A percentile compares a stretch with the other conserved stretches of the same genome.
phyloP scores from a whole-genome alignment of 2,797 vertebrate species.

The Molossus alvarezi region DNA sequence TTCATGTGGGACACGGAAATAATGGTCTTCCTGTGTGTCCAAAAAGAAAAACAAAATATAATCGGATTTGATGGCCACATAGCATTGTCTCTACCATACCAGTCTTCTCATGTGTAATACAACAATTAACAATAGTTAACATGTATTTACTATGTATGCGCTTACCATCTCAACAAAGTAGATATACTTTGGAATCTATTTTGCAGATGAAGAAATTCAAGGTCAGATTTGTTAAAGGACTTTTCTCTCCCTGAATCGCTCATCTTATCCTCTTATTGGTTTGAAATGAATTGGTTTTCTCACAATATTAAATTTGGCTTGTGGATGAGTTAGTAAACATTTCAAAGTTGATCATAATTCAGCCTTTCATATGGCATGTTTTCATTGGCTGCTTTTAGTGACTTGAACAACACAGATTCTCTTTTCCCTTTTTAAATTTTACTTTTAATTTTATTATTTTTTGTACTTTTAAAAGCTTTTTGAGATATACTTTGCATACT shows the following conservation, averaged over 20 bases:
- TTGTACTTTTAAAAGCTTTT: background rate
- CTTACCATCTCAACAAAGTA: background rate
- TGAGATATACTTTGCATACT: background rate
- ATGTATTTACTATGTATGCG: background rate
- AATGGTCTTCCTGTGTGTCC: slow-evolving; percentile 45
- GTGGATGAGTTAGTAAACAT: background rate
- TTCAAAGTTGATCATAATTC: slow-evolving; percentile 34
- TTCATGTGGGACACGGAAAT: slow-evolving; percentile 26
- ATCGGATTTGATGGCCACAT: background rate
- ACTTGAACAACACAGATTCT: slow-evolving; percentile 4
- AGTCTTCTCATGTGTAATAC: background rate
- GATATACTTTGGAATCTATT: background rate
- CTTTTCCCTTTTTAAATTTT: background rate
- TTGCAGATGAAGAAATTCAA: slow-evolving; percentile 59
- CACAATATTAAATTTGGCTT: slow-evolving; percentile 30
- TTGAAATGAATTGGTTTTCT: slow-evolving; percentile 41
- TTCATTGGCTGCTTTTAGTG: background rate
- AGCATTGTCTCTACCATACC: background rate
- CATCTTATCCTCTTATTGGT: slow-evolving; percentile 15
- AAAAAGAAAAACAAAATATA: slow-evolving; percentile 42
- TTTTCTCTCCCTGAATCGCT: slow-evolving; percentile 36
- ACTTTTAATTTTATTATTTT: background rate
- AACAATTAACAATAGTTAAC: background rate
- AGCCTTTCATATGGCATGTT: background rate
- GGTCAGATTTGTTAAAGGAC: background rate